These are phyloP conservation scores for Taxidea taxus DNA, from an alignment of 2,113 vertebrate genomes.

Conservation along the genomic window DNA sequence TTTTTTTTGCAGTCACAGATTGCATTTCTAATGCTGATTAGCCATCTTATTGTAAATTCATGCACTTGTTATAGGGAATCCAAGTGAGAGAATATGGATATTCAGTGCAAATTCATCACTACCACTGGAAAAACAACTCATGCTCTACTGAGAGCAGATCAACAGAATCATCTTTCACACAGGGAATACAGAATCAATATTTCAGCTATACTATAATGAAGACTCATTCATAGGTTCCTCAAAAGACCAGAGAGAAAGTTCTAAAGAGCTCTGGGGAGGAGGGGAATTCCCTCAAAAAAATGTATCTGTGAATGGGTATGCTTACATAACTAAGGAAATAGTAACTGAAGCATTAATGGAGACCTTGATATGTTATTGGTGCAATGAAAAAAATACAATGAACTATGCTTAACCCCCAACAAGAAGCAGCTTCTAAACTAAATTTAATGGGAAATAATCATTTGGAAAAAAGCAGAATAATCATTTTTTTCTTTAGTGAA, in stretches of 20 bases:
- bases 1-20: not conserved
- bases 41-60: not conserved
- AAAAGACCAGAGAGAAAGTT: not conserved
- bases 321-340: not conserved
- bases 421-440: not conserved
- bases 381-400: not conserved
- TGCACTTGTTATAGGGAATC: not conserved
- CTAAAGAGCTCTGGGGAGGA: not conserved
- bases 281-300: not conserved
- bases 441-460: slow-evolving; percentile 25
- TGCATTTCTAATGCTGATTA: not conserved
- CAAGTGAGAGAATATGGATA: not conserved
- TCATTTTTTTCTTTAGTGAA: not conserved
- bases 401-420: not conserved
- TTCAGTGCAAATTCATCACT: not conserved
- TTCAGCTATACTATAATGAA: not conserved
- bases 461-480: not conserved
- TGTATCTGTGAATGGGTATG: not conserved
- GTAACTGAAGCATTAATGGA: not conserved
- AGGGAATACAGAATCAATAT: not conserved
- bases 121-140: not conserved
- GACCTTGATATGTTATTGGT: not conserved
- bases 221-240: not conserved
- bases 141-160: not conserved
- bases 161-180: not conserved